A percentile compares a stretch with the other conserved stretches of the same genome.
Conservation (phyloP, 2,888 invertebrate species). For the Oxyteleia sp. region DNA sequence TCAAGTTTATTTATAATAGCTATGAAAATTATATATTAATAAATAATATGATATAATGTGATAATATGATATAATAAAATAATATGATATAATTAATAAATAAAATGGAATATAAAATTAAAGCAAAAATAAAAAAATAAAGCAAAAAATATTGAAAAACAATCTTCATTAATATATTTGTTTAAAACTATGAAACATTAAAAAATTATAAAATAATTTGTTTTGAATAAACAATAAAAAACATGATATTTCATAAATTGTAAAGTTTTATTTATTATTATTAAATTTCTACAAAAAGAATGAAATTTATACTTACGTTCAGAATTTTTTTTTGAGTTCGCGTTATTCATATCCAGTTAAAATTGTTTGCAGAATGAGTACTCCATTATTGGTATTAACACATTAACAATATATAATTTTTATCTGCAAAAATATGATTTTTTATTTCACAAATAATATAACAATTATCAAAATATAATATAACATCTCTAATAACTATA, state of each 20-base stretch:
- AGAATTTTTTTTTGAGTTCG: conserved; percentile 42
- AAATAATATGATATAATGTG: too few species aligned
- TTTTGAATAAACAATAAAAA: conserved; percentile 2
- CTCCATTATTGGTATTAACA: conserved; percentile 16
- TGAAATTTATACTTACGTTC: conserved; percentile 51
- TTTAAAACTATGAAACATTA: too few species aligned
- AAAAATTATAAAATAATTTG: too few species aligned
- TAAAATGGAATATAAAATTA: too few species aligned
- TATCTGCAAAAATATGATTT: conserved; percentile 20
- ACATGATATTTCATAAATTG: neutral
- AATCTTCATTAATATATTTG: too few species aligned
- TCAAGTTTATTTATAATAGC: too few species aligned
- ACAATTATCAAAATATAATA: neutral
- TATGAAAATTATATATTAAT: too few species aligned
- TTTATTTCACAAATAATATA: conserved; percentile 3
- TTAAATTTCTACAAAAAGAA: neutral
- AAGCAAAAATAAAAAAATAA: too few species aligned
- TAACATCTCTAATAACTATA: too few species aligned
- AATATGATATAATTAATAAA: too few species aligned
- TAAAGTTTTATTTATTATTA: neutral
- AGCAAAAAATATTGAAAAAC: too few species aligned
- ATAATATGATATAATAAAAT: too few species aligned
- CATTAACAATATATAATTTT: conserved; percentile 3
- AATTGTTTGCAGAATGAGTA: conserved; percentile 13
- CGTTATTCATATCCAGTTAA: conserved; percentile 56